A percentile compares a stretch with the other conserved stretches of the same genome.
These are phyloP conservation scores for Agrypnus murinus DNA, from an alignment of 2,888 invertebrate species.

Conservation along the genomic window DNA sequence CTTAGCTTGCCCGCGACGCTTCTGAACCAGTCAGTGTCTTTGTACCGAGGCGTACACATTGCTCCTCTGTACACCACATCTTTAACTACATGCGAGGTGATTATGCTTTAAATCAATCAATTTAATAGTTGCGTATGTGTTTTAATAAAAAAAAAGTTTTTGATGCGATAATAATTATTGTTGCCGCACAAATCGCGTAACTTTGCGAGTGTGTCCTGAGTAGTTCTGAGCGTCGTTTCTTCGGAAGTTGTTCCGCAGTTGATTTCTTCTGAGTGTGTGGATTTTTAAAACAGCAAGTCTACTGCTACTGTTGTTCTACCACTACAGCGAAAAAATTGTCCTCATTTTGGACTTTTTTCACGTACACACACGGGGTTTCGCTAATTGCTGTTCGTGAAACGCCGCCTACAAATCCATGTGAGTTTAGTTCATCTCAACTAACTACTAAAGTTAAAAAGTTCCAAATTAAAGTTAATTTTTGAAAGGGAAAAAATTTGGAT, in stretches of 20 bases:
- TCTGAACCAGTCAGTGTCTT: conserved; percentile 69
- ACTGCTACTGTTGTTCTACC: no score
- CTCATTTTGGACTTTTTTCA: conserved; percentile 32
- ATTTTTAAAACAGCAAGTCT: conserved; percentile 33
- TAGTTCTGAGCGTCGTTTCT: conserved; percentile 35
- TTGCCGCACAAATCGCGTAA: conserved; percentile 14
- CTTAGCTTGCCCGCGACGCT: conserved; percentile 72
- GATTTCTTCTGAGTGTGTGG: conserved; percentile 42
- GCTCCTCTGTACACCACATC: conserved; percentile 50
- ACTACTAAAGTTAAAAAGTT: neutral
- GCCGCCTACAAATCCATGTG: conserved; percentile 40
- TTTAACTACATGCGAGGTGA: conserved; percentile 53
- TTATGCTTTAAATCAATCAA: conserved; percentile 50
- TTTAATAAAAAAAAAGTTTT: conserved; percentile 32
- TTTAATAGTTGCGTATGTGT: conserved; percentile 47
- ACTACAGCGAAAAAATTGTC: conserved; percentile 32
- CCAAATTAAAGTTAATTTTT: no score
- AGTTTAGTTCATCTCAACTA: conserved; percentile 44
- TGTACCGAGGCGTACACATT: conserved; percentile 70
- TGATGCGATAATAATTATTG: conserved; percentile 22
- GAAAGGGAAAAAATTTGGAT: no score
- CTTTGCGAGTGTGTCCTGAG: conserved; percentile 29
- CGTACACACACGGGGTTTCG: conserved; percentile 18
- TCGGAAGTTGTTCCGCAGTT: conserved; percentile 27
- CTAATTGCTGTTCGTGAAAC: conserved; percentile 40